Conservation (phyloP, 37 sponge, comb jelly and placozoan species). For the Haliclona indistincta region DNA sequence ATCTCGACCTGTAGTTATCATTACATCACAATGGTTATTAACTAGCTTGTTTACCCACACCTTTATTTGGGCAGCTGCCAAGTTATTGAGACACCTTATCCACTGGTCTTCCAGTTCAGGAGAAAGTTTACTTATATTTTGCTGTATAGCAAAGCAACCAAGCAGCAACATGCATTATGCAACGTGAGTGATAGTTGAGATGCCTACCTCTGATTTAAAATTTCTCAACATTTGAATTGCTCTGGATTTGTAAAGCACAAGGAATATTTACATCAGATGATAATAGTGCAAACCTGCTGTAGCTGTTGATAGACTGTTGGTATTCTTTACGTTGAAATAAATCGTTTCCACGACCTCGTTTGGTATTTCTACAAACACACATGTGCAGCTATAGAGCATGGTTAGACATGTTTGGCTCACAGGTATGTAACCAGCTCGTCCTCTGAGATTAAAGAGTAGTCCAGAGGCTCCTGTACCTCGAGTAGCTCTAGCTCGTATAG, state of each 20-base stretch:
- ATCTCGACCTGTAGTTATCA: conserved; percentile 26
- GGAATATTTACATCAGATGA: too few relatives aligned
- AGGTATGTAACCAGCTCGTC: conserved; percentile 38
- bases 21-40: not conserved
- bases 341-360: conserved; percentile 63
- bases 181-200: too few relatives aligned
- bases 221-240: too few relatives aligned
- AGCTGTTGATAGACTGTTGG: conserved; percentile 48
- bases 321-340: conserved; percentile 61
- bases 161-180: too few relatives aligned
- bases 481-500: conserved; percentile 65
- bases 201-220: too few relatives aligned
- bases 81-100: conserved; percentile 68
- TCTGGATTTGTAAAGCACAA: too few relatives aligned
- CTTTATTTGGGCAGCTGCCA: conserved; percentile 81
- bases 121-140: not conserved
- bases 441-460: conserved; percentile 39
- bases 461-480: conserved; percentile 49
- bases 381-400: too few relatives aligned
- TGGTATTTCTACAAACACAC: conserved; percentile 40
- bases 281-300: conserved; percentile 43
- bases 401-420: conserved; percentile 23
- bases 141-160: too few relatives aligned
- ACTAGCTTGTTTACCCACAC: conserved; percentile 1
- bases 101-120: conserved; percentile 27